Evolutionary conservation across 2,113 vertebrate species (phyloP), one percentile per base, ranked within the genome.

Genomic region (Paradoxurus hermaphroditus): DNA sequence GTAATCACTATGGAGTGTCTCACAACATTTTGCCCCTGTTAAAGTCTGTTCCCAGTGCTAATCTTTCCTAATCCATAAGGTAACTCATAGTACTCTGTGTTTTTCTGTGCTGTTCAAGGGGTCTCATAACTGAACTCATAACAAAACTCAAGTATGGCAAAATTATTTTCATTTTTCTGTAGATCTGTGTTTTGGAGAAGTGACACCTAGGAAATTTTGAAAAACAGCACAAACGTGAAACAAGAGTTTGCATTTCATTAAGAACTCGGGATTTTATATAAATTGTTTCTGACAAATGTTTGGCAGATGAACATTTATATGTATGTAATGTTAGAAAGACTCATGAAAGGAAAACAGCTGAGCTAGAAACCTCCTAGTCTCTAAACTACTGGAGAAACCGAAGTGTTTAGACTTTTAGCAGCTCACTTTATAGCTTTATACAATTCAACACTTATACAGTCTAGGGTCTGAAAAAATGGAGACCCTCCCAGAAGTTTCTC

Each of bases 221-320:
- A 95, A 97, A 98, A 53, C 87, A 23, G 6, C 34, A 70, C 21
- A 82, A 82, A 36, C 16, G 1, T 93, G 67, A 95, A 97, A 41
- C 4, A 62, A 90, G 59, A 94, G 7, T 51, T 59, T 97, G 31
- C 34, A 94, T 87, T 79, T 56, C 92, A 63, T 36, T 53, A 88
- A 53, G 15, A 87, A 93, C 34, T 96, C 96, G 59, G 63, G 65
- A 36, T 96, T 65, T 82, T 79, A 86, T 91, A 95, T 90, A 31
- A 97, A 96, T 84, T 93, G 27, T 75, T 93, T 93, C 78, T 97
- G 84, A 96, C 73, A 96, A 95, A 86, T 95, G 31, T 96, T 91
- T 91, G 86, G 59, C 72, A 98, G 36, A 70, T 6, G 7, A 96
- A 95, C 15, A 83, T 89, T 95, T 97, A n/a, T 89, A 75, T 83